Conservation (phyloP, 1,140 invertebrate species). For the Tenebrio molitor region DNA sequence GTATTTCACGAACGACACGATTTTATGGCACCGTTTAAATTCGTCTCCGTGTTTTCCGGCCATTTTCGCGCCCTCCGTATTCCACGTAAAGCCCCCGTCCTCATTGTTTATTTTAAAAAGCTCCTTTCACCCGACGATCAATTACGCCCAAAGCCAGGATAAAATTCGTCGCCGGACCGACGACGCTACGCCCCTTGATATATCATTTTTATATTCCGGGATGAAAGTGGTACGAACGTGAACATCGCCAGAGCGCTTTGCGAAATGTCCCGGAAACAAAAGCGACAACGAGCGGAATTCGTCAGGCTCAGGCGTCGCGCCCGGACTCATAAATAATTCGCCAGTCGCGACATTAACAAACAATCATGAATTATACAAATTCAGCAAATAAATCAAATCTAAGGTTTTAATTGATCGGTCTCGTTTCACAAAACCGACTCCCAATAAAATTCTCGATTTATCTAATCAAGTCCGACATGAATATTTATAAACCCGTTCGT, state of each 20-base stretch:
- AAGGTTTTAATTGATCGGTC: conserved; percentile 10
- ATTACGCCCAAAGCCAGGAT: conserved; percentile 24
- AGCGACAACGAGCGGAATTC: conserved; percentile 16
- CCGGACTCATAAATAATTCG: not conserved
- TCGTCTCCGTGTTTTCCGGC: not conserved
- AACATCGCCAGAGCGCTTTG: conserved; percentile 13
- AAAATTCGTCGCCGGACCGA: conserved; percentile 26
- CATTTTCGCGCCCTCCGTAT: not conserved
- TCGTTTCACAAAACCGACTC: conserved; percentile 1
- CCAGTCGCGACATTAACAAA: not conserved
- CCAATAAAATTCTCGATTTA: conserved; percentile 30
- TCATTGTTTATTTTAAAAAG: conserved; percentile 24
- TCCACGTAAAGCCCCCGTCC: not conserved
- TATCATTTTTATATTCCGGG: conserved; percentile 38
- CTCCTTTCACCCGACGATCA: conserved; percentile 26
- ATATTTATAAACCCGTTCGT: conserved; percentile 13
- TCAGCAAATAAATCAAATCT: conserved; percentile 2
- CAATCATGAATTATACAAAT: conserved; percentile 4
- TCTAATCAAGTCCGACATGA: conserved; percentile 19
- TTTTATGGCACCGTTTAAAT: not conserved
- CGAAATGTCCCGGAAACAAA: conserved; percentile 18
- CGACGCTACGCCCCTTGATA: not conserved
- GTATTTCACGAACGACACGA: no score
- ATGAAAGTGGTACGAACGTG: conserved; percentile 16
- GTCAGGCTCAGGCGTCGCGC: not conserved